Evolutionary conservation across 1,140 invertebrate genomes (phyloP).

Genomic region (Heliconius melpomene): DNA sequence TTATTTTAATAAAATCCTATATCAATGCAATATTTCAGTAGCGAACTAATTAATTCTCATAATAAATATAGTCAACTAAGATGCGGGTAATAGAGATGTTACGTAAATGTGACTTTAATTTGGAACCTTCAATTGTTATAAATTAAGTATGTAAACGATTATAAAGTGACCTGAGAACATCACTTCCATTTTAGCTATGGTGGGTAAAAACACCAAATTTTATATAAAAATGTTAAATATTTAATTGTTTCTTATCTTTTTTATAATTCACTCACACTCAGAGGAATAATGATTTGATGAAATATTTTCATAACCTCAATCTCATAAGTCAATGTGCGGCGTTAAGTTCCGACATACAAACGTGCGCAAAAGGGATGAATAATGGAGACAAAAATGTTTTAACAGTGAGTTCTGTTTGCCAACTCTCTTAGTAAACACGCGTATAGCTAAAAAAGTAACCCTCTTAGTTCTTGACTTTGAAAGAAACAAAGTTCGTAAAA

Average conservation of each 20-base stretch:
- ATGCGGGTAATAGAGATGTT: slow-evolving; percentile 23
- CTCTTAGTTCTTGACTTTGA: too few species aligned
- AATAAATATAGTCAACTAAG: background rate
- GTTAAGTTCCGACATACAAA: background rate
- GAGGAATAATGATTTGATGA: too few species aligned
- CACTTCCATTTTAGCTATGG: background rate
- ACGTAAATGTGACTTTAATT: slow-evolving; percentile 22
- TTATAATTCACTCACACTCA: too few species aligned
- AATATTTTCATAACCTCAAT: too few species aligned
- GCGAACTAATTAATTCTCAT: background rate
- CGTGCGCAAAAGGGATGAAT: too few species aligned
- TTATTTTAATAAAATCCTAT: too few species aligned
- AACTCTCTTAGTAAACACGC: background rate
- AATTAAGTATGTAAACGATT: background rate
- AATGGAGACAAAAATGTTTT: too few species aligned
- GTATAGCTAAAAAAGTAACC: background rate
- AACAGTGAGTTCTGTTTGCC: too few species aligned
- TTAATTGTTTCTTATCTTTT: background rate
- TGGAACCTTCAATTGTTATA: slow-evolving; percentile 20
- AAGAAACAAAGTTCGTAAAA: background rate
- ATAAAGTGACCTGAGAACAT: background rate
- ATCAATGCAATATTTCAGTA: background rate
- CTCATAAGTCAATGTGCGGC: too few species aligned
- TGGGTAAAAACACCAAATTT: background rate
- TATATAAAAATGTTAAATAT: too few species aligned